phyloP scores from a whole-genome alignment of 2,113 vertebrate genomes.

The Arothron firmamentum region DNA sequence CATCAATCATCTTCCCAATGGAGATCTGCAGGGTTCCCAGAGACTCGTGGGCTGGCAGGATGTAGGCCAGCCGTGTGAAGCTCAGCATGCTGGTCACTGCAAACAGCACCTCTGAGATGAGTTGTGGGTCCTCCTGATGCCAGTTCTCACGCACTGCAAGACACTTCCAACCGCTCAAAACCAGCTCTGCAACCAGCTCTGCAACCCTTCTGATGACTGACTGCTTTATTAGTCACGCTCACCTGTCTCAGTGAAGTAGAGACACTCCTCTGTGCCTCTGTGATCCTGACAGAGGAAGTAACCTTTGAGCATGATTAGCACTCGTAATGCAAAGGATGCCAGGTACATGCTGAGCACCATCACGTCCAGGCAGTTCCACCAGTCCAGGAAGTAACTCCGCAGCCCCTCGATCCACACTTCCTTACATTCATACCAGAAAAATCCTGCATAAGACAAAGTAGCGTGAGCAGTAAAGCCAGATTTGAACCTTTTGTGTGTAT shows the following conservation, averaged over 20 bases:
- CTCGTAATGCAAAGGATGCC: conserved; percentile 80
- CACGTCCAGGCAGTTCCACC: conserved; percentile 89
- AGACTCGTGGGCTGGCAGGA: conserved; percentile 86
- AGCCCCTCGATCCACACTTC: conserved; percentile 90
- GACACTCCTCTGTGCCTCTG: conserved; percentile 61
- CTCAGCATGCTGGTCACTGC: conserved; percentile 91
- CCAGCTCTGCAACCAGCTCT: background rate
- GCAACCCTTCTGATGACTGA: background rate
- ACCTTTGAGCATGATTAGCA: conserved; percentile 80
- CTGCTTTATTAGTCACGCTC: conserved; percentile 31
- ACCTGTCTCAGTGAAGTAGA: conserved; percentile 83
- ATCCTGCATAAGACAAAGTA: conserved; percentile 67
- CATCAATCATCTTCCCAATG: conserved; percentile 90
- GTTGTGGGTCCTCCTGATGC: conserved; percentile 85
- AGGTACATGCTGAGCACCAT: conserved; percentile 89
- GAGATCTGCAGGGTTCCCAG: conserved; percentile 90
- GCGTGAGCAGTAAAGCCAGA: background rate
- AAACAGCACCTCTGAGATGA: conserved; percentile 86
- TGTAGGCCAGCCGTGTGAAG: conserved; percentile 87
- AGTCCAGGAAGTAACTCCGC: conserved; percentile 83
- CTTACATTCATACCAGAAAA: conserved; percentile 91
- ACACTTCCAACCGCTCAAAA: background rate
- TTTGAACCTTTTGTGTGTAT: background rate
- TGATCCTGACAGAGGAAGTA: conserved; percentile 69
- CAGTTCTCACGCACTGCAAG: conserved; percentile 75